Base-by-base conservation (phyloP, 1,140 invertebrate genomes). In the Cherax quadricarinatus region DNA sequence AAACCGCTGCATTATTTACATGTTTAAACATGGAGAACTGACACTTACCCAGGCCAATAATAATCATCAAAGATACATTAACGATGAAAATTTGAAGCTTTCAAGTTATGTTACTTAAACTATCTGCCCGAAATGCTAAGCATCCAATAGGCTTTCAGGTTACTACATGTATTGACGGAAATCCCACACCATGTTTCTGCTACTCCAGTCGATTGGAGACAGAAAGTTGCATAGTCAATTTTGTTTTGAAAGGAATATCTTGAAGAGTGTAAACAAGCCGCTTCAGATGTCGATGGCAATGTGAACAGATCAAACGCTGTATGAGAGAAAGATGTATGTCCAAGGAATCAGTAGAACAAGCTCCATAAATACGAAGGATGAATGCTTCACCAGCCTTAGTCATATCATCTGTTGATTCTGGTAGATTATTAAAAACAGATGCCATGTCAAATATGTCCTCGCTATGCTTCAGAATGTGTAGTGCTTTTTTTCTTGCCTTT, bases 261-360 rank as follows among this genome's bases (percentile, higher is more conserved):
- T 3, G 81, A 88, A 10, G 87, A 81, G 87, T 88, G 87, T 75
- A 87, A 88, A 81, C 79, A 30, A 88, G 87, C 87, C 81, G 87
- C 87, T 81, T 88, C 87, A 88, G 9, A 80, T 87, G 51, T 87
- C 73, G 86, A 78, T 89, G 75, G 86, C 86, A 88, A 60, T 79
- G 70, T 79, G 24, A 48, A 6, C 0, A 79, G 51, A 2, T 80
- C 14, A 88, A 78, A 88, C 51, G 0, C 24, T 30, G 57, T 53
- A 41, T 51, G 53, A 79, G 73, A 88, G 79, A 78, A 18, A 30
- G 73, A 88, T 88, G 79, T 73, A 79, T 88, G 75, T 80, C 73
- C 73, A 88, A 79, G 48, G 70, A 73, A 10, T 88, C 70, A 79
- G 73, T 60, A 79, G n/a, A 80, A 16, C 53, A 3, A 89, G 75